Conservation (phyloP, 2,888 invertebrate species). For the Diarsia mendica region DNA sequence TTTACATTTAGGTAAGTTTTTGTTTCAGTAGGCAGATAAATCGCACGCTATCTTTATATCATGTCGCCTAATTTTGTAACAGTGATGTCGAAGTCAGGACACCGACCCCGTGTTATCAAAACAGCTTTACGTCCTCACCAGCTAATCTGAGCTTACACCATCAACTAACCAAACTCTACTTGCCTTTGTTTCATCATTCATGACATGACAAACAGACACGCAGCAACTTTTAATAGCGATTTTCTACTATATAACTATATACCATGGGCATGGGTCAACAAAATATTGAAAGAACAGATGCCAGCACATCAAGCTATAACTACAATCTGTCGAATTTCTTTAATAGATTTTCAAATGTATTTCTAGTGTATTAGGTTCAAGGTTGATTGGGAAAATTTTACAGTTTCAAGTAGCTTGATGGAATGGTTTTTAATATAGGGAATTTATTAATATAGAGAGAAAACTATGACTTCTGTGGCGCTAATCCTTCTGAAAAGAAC, state of each 20-base stretch:
- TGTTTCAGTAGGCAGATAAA: constrained; percentile 61
- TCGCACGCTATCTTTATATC: constrained; percentile 71
- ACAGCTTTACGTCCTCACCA: constrained; percentile 69
- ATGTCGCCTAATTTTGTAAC: constrained; percentile 77
- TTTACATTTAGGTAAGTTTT: constrained; percentile 25
- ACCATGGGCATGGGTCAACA: not conserved
- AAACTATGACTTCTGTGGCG: too few relatives aligned
- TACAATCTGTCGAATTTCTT: too few relatives aligned
- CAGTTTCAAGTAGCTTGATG: too few relatives aligned
- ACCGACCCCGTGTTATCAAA: constrained; percentile 77
- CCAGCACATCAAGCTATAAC: too few relatives aligned
- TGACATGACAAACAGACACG: not conserved
- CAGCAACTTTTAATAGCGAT: not conserved
- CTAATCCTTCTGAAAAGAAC: not conserved
- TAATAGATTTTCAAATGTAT: too few relatives aligned
- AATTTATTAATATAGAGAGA: too few relatives aligned
- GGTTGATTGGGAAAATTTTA: too few relatives aligned
- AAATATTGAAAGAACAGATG: too few relatives aligned
- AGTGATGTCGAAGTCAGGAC: constrained; percentile 76
- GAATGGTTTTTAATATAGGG: too few relatives aligned
- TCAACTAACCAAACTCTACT: constrained; percentile 53
- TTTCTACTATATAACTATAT: not conserved
- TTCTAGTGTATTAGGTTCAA: too few relatives aligned
- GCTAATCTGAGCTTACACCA: constrained; percentile 63
- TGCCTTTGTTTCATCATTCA: constrained; percentile 49